phyloP scores from a whole-genome alignment of 2,113 vertebrate genomes.

The Regulus satrapa region DNA sequence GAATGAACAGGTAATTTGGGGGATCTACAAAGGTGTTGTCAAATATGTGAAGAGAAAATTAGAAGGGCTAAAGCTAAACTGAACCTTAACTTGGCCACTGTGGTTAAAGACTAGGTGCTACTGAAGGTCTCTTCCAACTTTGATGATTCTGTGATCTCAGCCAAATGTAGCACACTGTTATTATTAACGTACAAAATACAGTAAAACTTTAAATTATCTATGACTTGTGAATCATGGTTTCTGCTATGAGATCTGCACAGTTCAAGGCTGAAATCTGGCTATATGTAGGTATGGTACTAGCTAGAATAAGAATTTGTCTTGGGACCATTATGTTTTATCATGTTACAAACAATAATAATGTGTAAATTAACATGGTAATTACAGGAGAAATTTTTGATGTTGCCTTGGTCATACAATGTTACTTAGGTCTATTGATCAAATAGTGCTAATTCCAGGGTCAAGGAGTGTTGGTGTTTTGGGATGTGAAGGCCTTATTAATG shows the following conservation, averaged over 20 bases:
- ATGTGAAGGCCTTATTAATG: background rate
- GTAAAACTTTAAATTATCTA: background rate
- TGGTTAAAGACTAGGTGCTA: background rate
- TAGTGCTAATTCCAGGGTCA: background rate
- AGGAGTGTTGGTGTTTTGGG: background rate
- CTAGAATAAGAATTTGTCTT: background rate
- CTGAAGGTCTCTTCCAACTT: background rate
- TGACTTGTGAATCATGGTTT: background rate
- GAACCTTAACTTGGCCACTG: background rate
- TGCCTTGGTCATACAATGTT: background rate
- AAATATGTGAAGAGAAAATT: background rate
- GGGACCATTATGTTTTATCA: background rate
- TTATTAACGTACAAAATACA: background rate
- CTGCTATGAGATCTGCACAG: background rate
- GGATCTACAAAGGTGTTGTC: background rate
- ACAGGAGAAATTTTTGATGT: background rate
- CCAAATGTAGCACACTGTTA: background rate
- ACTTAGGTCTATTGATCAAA: background rate
- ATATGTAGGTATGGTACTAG: background rate
- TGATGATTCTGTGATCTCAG: background rate
- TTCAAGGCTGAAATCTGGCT: background rate
- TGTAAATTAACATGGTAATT: background rate
- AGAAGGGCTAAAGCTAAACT: background rate
- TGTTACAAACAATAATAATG: background rate
- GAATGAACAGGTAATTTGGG: background rate